Evolutionary conservation across 2,797 vertebrate species (phyloP), one percentile per base, ranked within the genome.

Genomic region (Thunnus albacares): DNA sequence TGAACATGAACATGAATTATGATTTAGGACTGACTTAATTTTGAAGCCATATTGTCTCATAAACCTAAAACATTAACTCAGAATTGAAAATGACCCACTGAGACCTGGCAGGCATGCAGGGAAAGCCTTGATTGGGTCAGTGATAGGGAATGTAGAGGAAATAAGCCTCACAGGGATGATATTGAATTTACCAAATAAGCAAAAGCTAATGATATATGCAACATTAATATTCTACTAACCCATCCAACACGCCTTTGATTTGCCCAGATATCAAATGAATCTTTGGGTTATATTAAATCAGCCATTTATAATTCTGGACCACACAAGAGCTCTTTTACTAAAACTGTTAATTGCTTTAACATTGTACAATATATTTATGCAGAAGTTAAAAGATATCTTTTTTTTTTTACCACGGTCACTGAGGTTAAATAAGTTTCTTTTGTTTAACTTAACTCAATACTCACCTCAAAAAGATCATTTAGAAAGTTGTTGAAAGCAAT

Each of bases 391-490:
- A 70, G 26, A 24, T 14, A 13, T 4, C 1, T 0, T 62, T 45
- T 9, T 64, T 61, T 45, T 49, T 52, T 28, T 66, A 41, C 15
- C n/a, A 10, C 68, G n/a, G 72, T 87, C 59, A 79, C 6, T 57
- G 63, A 73, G 73, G 81, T 85, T 70, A 83, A 81, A 84, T 41
- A 60, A 33, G 8, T 64, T 72, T 79, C 76, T 82, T 82, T 87
- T 81, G 80, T 87, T 86, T 64, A 86, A 79, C 28, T 69, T 70
- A 75, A 85, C 66, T 88, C 77, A 75, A 75, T 71, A 28, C 61
- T 72, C 68, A 85, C 74, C 53, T 83, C 57, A 60, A 70, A 80
- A 70, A 71, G 58, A 91, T 83, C 24, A 80, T 81, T 87, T 86
- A 17, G 59, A 65, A 67, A 59, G n/a, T 35, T 18, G 3, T 55